Percentiles rank a stretch among this genome's conserved stretches.
These are phyloP conservation scores for Anguilla japonica DNA, from an alignment of 2,113 vertebrate species.

Conservation along the genomic window DNA sequence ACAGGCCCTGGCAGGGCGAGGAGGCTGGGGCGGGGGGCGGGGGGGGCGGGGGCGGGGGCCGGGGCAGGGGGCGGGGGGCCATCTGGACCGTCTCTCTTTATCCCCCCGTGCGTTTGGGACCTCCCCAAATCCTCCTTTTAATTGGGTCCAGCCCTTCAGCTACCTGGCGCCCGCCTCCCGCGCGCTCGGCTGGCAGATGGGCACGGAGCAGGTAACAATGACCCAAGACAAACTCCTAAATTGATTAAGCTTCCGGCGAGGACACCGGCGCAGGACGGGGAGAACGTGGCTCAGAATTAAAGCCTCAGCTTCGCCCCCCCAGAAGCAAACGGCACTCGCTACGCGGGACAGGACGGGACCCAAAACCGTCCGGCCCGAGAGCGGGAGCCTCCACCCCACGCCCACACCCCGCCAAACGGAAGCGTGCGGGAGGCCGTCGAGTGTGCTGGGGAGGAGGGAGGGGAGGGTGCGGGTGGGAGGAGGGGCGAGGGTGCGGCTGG, in stretches of 20 bases:
- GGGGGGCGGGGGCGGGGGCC: too few species aligned
- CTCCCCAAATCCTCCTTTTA: constrained; percentile 31
- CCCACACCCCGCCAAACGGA: neutral
- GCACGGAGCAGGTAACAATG: constrained; percentile 73
- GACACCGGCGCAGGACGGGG: constrained; percentile 44
- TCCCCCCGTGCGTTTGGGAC: constrained; percentile 20
- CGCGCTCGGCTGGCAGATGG: constrained; percentile 66
- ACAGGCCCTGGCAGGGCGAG: constrained; percentile 42
- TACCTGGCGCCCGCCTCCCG: constrained; percentile 52
- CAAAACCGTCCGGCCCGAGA: neutral
- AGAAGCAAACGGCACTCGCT: neutral
- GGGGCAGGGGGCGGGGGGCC: constrained; percentile 42
- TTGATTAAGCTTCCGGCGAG: constrained; percentile 65
- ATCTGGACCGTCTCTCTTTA: constrained; percentile 46
- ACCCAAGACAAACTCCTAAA: constrained; percentile 73
- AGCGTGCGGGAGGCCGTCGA: too few species aligned
- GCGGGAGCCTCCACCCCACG: neutral
- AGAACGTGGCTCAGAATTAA: constrained; percentile 46
- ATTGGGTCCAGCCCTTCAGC: constrained; percentile 31
- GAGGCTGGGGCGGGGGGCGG: constrained; percentile 34
- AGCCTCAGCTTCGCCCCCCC: constrained; percentile 22
- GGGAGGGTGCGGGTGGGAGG: too few species aligned
- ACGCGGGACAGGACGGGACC: neutral
- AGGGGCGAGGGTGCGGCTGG: too few species aligned
- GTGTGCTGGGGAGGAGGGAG: too few species aligned